Conservation (phyloP, 2,797 vertebrate genomes). For the Ptychobarbus kaznakovi region DNA sequence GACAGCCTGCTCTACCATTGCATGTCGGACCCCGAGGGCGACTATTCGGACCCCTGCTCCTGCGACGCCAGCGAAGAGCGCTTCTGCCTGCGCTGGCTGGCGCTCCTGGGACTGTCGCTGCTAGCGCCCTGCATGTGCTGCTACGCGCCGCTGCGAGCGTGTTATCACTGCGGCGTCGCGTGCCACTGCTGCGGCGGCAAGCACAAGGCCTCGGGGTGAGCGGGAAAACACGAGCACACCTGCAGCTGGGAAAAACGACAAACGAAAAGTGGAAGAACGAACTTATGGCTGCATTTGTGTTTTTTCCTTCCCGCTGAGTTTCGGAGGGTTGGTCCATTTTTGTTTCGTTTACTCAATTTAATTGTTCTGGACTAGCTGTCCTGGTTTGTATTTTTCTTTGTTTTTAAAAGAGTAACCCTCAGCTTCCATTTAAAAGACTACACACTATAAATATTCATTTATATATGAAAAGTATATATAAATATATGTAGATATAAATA, state of each 20-base stretch:
- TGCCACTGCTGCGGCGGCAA: constrained; percentile 93
- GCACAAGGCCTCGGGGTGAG: constrained; percentile 91
- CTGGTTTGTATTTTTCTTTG: constrained; percentile 50
- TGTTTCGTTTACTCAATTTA: constrained; percentile 12
- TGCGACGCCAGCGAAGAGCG: constrained; percentile 92
- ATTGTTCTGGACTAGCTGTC: constrained; percentile 35
- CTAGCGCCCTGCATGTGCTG: constrained; percentile 97
- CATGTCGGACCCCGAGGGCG: constrained; percentile 96
- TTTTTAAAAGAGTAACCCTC: constrained; percentile 57
- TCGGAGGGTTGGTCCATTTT: constrained; percentile 50
- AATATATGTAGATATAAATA: constrained; percentile 62
- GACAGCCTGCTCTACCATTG: constrained; percentile 98
- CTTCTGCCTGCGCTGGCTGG: constrained; percentile 95
- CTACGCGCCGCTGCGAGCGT: constrained; percentile 91
- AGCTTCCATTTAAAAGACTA: constrained; percentile 59
- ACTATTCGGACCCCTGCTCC: constrained; percentile 94
- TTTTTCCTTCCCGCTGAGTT: constrained; percentile 51
- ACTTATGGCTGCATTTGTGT: constrained; percentile 12
- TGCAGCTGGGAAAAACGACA: constrained; percentile 5
- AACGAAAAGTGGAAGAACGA: neutral
- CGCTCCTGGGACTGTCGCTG: constrained; percentile 90
- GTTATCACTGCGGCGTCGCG: constrained; percentile 90
- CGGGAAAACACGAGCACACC: neutral
- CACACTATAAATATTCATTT: constrained; percentile 63
- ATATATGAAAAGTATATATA: constrained; percentile 59